A percentile compares a stretch with the other conserved stretches of the same genome.
Evolutionary conservation across 2,113 vertebrate species (phyloP).

Genomic region (Orycteropus afer): DNA sequence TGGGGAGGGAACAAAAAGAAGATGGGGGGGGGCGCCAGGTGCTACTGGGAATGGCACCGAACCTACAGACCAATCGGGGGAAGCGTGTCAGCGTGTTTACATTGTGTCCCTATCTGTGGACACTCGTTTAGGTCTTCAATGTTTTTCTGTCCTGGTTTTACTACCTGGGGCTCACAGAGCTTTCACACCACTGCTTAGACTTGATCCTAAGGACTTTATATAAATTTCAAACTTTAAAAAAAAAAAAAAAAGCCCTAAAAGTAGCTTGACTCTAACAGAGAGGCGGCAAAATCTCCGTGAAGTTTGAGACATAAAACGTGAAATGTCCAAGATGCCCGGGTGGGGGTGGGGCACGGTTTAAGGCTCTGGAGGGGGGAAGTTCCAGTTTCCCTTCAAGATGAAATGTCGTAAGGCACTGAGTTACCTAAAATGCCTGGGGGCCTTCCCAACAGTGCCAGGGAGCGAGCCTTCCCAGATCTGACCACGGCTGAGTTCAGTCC

Average conservation of each 20-base stretch:
- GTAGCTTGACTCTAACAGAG: background rate
- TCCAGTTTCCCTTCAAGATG: background rate
- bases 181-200: background rate
- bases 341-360: rapidly evolving
- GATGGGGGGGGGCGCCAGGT: rapidly evolving
- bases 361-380: background rate
- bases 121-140: rapidly evolving
- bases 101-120: rapidly evolving
- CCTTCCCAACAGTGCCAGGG: background rate
- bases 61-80: rapidly evolving
- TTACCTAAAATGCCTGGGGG: background rate
- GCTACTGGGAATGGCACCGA: rapidly evolving
- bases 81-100: rapidly evolving
- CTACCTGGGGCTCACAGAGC: background rate
- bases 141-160: background rate
- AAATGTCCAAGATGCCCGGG: background rate
- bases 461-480: background rate
- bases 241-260: too few species aligned
- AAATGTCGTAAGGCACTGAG: background rate
- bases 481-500: rapidly evolving
- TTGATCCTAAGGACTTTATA: background rate
- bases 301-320: background rate
- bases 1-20: rapidly evolving
- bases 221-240: background rate
- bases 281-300: background rate